These are phyloP conservation scores for Drosophila anceps DNA, from an alignment of 2,888 invertebrate species.

Conservation along the genomic window DNA sequence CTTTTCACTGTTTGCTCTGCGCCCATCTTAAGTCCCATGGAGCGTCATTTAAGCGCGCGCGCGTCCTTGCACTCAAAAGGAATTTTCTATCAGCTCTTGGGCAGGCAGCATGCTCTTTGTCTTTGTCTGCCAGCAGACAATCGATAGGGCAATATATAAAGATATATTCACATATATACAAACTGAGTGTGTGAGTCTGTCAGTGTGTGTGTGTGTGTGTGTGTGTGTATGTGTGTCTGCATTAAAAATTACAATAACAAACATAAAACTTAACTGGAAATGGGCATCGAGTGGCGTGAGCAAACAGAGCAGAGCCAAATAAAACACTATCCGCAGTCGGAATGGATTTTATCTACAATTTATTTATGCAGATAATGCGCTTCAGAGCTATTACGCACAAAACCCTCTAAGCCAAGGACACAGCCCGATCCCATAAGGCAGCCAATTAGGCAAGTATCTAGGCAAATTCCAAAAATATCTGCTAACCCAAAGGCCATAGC, in stretches of 20 bases:
- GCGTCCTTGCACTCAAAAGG: constrained; percentile 62
- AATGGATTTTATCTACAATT: constrained; percentile 40
- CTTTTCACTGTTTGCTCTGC: constrained; percentile 31
- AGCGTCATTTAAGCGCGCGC: constrained; percentile 36
- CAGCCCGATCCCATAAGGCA: background rate
- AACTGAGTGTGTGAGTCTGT: background rate
- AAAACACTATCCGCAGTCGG: constrained; percentile 37
- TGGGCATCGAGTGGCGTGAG: constrained; percentile 58
- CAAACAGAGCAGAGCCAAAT: constrained; percentile 52
- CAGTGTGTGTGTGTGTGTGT: constrained; percentile 4
- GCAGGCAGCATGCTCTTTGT: constrained; percentile 20
- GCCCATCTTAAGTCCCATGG: constrained; percentile 29
- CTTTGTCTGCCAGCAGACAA: constrained; percentile 40
- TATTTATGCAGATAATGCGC: constrained; percentile 56
- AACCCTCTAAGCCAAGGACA: background rate
- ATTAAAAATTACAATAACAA: constrained; percentile 72
- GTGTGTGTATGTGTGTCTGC: constrained; percentile 22
- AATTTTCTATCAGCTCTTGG: constrained; percentile 61
- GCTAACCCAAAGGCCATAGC: background rate
- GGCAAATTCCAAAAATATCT: background rate
- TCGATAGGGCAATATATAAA: constrained; percentile 47
- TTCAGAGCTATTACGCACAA: constrained; percentile 26
- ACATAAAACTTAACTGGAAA: constrained; percentile 33
- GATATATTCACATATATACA: background rate
- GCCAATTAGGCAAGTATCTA: constrained; percentile 15